Percentiles rank a stretch among this genome's conserved stretches.
Conservation (phyloP, 1,140 invertebrate species). For the Pectinophora gossypiella region DNA sequence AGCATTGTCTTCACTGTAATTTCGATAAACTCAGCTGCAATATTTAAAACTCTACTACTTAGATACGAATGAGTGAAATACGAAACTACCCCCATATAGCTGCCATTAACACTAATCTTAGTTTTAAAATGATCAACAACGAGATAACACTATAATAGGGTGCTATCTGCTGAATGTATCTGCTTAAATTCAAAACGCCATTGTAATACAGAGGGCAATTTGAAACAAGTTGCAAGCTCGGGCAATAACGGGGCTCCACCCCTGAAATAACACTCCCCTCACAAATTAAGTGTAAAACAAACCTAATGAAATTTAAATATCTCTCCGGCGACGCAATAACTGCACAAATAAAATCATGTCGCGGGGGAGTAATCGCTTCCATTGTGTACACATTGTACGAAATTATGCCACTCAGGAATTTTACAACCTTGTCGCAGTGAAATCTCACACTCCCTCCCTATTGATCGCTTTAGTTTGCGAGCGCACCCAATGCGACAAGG, state of each 20-base stretch:
- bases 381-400: constrained; percentile 68
- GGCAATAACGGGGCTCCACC: constrained; percentile 58
- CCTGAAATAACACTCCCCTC: constrained; percentile 54
- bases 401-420: constrained; percentile 32
- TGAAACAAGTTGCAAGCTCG: constrained; percentile 52
- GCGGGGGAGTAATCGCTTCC: constrained; percentile 68
- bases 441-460: constrained; percentile 5
- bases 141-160: constrained; percentile 38
- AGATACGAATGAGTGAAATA: too few relatives aligned
- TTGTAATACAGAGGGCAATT: constrained; percentile 53
- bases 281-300: constrained; percentile 75
- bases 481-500: constrained; percentile 41
- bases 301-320: constrained; percentile 75
- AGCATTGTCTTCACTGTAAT: too few relatives aligned
- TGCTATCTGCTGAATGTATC: constrained; percentile 50
- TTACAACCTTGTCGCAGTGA: constrained; percentile 23
- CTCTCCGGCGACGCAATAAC: constrained; percentile 68
- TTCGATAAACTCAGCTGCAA: too few relatives aligned
- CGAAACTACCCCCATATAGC: background rate
- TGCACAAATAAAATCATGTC: constrained; percentile 73
- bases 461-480: constrained; percentile 7
- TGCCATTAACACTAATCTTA: constrained; percentile 23
- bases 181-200: constrained; percentile 56
- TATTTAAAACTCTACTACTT: too few relatives aligned
- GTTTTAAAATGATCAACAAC: constrained; percentile 28